Evolutionary conservation across 2,888 invertebrate species (phyloP).

Genomic region (Neoitamus cyanurus): DNA sequence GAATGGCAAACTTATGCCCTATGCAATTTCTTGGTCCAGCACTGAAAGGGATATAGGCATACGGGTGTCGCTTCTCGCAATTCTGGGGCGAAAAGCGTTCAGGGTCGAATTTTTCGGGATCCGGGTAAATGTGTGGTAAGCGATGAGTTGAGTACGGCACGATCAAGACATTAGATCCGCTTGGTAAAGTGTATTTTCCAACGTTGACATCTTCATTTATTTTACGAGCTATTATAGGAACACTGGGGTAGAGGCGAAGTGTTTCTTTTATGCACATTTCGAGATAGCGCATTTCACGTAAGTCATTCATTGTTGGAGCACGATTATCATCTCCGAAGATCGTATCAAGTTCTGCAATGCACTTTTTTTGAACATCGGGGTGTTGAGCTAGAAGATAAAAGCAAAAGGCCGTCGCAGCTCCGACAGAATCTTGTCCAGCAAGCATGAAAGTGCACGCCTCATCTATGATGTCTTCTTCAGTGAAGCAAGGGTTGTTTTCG

Average conservation of each 20-base stretch:
- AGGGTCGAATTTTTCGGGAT: constrained; percentile 71
- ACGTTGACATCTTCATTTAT: constrained; percentile 64
- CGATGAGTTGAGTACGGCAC: constrained; percentile 71
- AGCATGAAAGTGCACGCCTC: constrained; percentile 74
- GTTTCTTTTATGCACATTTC: constrained; percentile 79
- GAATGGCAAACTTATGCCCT: constrained; percentile 71
- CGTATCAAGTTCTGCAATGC: constrained; percentile 66
- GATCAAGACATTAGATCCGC: constrained; percentile 69
- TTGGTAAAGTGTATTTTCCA: constrained; percentile 68
- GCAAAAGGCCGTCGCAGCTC: constrained; percentile 70
- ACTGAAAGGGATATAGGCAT: constrained; percentile 72
- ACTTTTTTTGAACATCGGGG: constrained; percentile 66
- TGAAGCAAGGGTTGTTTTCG: constrained; percentile 68
- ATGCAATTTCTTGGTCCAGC: constrained; percentile 71
- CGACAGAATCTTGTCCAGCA: constrained; percentile 74
- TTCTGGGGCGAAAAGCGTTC: constrained; percentile 70
- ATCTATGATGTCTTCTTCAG: constrained; percentile 71
- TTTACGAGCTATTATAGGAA: constrained; percentile 64
- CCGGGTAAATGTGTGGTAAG: constrained; percentile 69
- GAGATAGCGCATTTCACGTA: constrained; percentile 74
- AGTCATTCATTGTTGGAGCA: constrained; percentile 69
- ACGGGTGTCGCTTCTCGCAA: constrained; percentile 68
- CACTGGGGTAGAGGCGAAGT: constrained; percentile 68
- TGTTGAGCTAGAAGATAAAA: constrained; percentile 70
- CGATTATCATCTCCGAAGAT: constrained; percentile 67